Evolutionary conservation across 1,140 invertebrate genomes (phyloP).

Genomic region (Pogonomyrmex barbatus): DNA sequence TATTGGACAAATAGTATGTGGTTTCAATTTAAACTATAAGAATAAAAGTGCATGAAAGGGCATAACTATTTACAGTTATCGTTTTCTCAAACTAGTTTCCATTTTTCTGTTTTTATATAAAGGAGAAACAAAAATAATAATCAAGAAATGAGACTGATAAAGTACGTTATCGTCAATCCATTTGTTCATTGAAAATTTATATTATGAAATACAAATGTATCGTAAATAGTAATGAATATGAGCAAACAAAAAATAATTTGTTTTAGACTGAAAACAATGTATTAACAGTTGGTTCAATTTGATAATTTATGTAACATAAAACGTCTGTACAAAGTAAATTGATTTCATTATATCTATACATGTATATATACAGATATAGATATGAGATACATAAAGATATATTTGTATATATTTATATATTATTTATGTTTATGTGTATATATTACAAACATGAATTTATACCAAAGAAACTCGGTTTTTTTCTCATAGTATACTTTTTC

Average conservation of each 20-base stretch:
- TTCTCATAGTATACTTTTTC: neutral
- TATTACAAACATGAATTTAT: neutral
- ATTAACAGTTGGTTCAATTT: neutral
- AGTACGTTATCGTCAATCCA: neutral
- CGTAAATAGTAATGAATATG: constrained; percentile 4
- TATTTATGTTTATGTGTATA: neutral
- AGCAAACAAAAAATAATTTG: neutral
- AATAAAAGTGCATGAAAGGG: constrained; percentile 8
- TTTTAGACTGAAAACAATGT: neutral
- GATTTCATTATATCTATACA: neutral
- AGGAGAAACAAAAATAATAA: neutral
- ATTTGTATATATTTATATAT: constrained; percentile 13
- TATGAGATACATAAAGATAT: constrained; percentile 19
- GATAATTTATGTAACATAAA: constrained; percentile 2
- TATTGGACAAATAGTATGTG: constrained; percentile 6
- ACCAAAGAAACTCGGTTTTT: neutral
- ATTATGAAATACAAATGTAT: neutral
- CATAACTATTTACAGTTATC: neutral
- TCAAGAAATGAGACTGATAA: constrained; percentile 59
- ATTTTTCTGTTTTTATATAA: constrained; percentile 14
- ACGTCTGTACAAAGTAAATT: constrained; percentile 8
- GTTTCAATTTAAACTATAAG: constrained; percentile 26
- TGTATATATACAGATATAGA: neutral
- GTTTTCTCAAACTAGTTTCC: neutral
- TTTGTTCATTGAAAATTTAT: neutral